Evolutionary conservation across 2,888 invertebrate species (phyloP), one percentile per base, ranked within the genome.

Genomic region (Xiphydria camelus): DNA sequence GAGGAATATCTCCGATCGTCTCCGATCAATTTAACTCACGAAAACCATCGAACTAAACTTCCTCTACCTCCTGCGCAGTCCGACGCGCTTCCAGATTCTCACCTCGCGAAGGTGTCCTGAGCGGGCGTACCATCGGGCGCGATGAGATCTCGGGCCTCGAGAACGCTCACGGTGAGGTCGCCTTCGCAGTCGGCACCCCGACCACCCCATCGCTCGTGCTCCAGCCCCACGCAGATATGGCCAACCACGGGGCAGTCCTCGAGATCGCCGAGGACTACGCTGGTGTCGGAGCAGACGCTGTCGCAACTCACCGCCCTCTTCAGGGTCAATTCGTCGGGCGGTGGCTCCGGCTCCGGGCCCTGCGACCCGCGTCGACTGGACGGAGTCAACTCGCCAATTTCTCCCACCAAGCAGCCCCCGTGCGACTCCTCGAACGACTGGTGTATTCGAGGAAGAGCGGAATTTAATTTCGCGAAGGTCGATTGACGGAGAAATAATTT

Each of bases 281-380:
- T 88, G 1, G 88, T 87, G 60, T 90, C 89, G 1, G 89, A 89
- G 59, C 85, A 87, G 17, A 91, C 86, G 36, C 89, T 89, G 62
- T 90, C 90, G 68, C 88, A 90, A 17, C 89, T 89, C 58, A 88
- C 79, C 1, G 89, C 89, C 48, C 88, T 75, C 57, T 83, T 80
- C 43, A 87, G 75, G 22, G 70, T 71, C 1, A 77, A 50, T 38
- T 70, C 65, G 35, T 75, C 73, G 33, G 64, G 65, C 3, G 67
- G 66, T 2, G 64, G 62, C 20, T 72, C 72, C 2, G 64, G 62
- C 31, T 73, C 73, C 4, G 62, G 59, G 7, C 62, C 68, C 15
- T 68, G 61, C 0, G 70, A 67, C 25, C 60, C 57, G 15, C 69
- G 64, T 10, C 68, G 62, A 49, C 60, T 59, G 19, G 61, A 57